Percentiles rank a stretch among this genome's conserved stretches.
These are phyloP conservation scores for Diachasma alloeum DNA, from an alignment of 1,140 invertebrate species.

Conservation along the genomic window DNA sequence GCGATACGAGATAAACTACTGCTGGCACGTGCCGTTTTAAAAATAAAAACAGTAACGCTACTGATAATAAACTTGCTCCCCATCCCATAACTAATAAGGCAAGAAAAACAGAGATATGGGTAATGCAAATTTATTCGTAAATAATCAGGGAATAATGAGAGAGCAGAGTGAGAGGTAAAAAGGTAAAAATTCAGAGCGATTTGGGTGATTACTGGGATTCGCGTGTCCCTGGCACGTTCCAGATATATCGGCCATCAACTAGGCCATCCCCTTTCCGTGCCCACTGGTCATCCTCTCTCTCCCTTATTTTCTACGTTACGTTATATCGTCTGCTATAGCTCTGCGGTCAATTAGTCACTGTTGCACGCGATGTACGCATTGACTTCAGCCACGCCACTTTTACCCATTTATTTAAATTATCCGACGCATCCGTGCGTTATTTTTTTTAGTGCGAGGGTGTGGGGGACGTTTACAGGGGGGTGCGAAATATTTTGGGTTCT, in stretches of 20 bases:
- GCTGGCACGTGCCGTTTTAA: conserved; percentile 29
- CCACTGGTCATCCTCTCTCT: conserved; percentile 22
- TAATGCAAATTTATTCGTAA: neutral
- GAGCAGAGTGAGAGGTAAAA: neutral
- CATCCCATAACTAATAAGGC: neutral
- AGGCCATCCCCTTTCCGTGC: conserved; percentile 40
- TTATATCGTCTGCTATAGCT: neutral
- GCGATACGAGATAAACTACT: conserved; percentile 27
- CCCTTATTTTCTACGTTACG: neutral
- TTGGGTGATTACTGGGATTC: conserved; percentile 28
- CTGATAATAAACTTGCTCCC: conserved; percentile 6
- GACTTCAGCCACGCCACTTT: conserved; percentile 38
- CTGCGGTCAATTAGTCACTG: conserved; percentile 50
- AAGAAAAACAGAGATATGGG: neutral
- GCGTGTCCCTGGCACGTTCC: conserved; percentile 41
- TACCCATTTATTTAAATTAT: conserved; percentile 44
- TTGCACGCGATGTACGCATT: conserved; percentile 51
- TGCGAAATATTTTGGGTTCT: neutral
- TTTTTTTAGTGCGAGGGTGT: neutral
- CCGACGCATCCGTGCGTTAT: conserved; percentile 36
- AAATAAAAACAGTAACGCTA: conserved; percentile 25
- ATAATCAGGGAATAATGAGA: neutral
- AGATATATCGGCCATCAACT: conserved; percentile 15
- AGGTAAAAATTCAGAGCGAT: neutral
- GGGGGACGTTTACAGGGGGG: neutral